Conservation (phyloP, 2,113 vertebrate genomes). For the Prietella phreatophila region DNA sequence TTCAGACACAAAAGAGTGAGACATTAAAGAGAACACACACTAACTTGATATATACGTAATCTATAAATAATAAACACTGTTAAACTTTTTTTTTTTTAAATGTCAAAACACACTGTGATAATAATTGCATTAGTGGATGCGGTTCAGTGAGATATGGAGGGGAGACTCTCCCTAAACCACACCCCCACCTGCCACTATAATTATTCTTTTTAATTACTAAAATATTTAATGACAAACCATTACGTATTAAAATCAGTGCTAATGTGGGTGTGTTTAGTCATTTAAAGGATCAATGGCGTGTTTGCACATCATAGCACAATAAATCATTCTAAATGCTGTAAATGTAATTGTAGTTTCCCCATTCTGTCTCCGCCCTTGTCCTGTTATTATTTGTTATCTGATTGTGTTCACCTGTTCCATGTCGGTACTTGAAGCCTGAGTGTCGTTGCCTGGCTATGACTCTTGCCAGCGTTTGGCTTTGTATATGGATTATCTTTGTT, state of each 20-base stretch:
- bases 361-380: background rate
- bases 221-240: background rate
- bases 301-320: background rate
- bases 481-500: no score
- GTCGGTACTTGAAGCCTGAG: no score
- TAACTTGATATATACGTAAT: background rate
- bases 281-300: background rate
- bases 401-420: background rate
- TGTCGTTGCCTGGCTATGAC: no score
- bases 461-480: no score
- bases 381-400: background rate
- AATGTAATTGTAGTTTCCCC: no score
- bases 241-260: background rate
- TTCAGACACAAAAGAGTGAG: conserved; percentile 81
- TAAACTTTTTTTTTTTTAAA: background rate
- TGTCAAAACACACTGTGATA: background rate
- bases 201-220: background rate
- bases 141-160: background rate
- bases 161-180: background rate
- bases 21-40: conserved; percentile 53
- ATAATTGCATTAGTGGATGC: background rate
- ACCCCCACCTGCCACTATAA: background rate
- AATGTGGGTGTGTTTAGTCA: background rate
- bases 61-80: background rate
- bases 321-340: background rate